Percentiles rank a stretch among this genome's conserved stretches.
phyloP scores from a whole-genome alignment of 2,888 invertebrate genomes.

The Caenorhabditis angaria region DNA sequence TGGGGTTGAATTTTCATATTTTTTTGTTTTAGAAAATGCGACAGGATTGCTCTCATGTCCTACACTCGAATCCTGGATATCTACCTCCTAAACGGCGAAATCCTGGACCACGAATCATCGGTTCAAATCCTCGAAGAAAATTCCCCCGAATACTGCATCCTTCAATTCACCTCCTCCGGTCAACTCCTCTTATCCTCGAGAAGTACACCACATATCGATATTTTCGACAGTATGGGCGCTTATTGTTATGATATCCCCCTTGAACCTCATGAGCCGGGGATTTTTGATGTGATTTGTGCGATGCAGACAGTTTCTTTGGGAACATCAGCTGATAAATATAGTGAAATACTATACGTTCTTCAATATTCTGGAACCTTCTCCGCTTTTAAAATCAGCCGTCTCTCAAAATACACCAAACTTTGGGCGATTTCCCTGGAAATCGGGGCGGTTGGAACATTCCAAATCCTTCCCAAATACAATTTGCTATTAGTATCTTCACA shows the following conservation, averaged over 20 bases:
- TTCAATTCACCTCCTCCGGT: constrained; percentile 50
- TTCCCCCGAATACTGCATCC: constrained; percentile 53
- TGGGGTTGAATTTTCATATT: neutral
- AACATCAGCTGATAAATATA: constrained; percentile 39
- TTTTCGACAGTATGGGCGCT: constrained; percentile 55
- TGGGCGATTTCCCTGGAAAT: constrained; percentile 45
- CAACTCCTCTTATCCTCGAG: constrained; percentile 51
- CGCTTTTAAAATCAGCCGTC: constrained; percentile 53
- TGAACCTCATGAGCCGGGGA: constrained; percentile 31
- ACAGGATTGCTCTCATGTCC: constrained; percentile 47
- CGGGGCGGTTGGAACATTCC: constrained; percentile 42
- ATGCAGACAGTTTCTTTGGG: constrained; percentile 43
- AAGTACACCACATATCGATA: constrained; percentile 56
- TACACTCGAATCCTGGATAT: constrained; percentile 45
- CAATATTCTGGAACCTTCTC: constrained; percentile 57
- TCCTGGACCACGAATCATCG: constrained; percentile 43
- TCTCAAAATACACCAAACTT: constrained; percentile 41
- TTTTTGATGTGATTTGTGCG: constrained; percentile 47
- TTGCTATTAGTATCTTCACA: constrained; percentile 44
- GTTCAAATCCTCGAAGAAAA: constrained; percentile 56
- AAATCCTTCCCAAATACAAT: constrained; percentile 39
- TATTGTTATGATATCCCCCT: constrained; percentile 58
- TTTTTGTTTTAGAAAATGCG: constrained; percentile 45
- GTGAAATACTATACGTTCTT: constrained; percentile 47
- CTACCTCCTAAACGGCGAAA: constrained; percentile 39